These are phyloP conservation scores for Genyomyrus donnyi DNA, from an alignment of 2,113 vertebrate species.

Conservation along the genomic window DNA sequence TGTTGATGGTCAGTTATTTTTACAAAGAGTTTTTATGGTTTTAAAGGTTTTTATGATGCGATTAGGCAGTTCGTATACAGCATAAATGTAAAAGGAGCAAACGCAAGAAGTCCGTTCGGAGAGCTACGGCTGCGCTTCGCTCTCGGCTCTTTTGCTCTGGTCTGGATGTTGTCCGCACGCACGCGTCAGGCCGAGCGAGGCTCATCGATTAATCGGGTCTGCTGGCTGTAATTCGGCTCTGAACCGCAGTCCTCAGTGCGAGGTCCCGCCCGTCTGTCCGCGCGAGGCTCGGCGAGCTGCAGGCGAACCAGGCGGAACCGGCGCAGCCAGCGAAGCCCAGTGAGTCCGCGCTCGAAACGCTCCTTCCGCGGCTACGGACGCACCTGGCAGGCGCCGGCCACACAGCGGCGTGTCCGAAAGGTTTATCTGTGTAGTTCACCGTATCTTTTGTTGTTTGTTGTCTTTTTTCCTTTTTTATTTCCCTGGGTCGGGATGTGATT, in stretches of 20 bases:
- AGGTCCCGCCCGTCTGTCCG: constrained; percentile 50
- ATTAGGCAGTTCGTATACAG: not conserved
- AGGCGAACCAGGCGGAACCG: constrained; percentile 55
- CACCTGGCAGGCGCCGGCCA: not conserved
- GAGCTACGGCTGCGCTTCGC: not conserved
- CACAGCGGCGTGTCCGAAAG: not conserved
- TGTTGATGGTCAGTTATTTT: not conserved
- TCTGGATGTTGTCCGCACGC: constrained; percentile 9
- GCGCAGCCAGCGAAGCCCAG: constrained; percentile 43
- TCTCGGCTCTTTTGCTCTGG: constrained; percentile 17
- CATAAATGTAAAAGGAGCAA: not conserved
- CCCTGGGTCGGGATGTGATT: constrained; percentile 43
- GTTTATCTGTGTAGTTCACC: constrained; percentile 25
- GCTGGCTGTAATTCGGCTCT: constrained; percentile 10
- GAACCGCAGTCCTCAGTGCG: constrained; percentile 26
- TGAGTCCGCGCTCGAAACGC: constrained; percentile 43
- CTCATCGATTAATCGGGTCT: constrained; percentile 23
- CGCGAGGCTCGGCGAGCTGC: constrained; percentile 44
- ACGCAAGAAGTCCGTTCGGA: not conserved
- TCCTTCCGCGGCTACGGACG: not conserved
- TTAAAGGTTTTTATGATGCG: not conserved
- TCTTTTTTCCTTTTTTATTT: constrained; percentile 20
- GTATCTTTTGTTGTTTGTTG: constrained; percentile 46
- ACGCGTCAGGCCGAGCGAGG: not conserved
- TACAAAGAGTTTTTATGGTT: not conserved